Evolutionary conservation across 1,140 invertebrate genomes (phyloP).

Genomic region (Trissolcus basalis): DNA sequence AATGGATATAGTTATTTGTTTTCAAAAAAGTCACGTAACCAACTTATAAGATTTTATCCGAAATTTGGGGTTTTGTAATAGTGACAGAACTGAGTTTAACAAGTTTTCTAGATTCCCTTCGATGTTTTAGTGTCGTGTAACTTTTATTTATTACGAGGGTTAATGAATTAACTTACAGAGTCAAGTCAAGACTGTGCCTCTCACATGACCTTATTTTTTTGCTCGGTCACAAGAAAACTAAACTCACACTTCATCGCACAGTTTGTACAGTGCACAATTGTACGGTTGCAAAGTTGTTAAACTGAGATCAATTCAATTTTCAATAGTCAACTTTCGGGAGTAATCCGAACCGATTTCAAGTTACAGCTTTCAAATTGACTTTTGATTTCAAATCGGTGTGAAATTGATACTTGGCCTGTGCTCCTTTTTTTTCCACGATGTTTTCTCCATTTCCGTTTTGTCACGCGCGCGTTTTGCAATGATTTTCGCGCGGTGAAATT

Average conservation of each 20-base stretch:
- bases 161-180: conserved; percentile 65
- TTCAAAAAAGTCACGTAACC: too few relatives aligned
- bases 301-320: too few relatives aligned
- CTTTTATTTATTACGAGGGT: conserved; percentile 64
- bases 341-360: background rate
- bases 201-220: conserved; percentile 39
- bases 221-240: conserved; percentile 19
- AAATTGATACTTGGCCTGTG: conserved; percentile 13
- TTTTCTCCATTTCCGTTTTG: conserved; percentile 16
- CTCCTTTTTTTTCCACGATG: background rate
- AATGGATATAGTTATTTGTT: too few relatives aligned
- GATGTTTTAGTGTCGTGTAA: conserved; percentile 41
- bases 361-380: too few relatives aligned
- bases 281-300: too few relatives aligned
- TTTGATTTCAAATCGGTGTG: background rate
- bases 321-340: too few relatives aligned
- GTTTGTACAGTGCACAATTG: background rate
- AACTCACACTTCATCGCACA: background rate
- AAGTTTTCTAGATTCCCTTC: conserved; percentile 43
- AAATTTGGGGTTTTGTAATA: too few relatives aligned
- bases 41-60: too few relatives aligned
- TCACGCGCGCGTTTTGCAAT: conserved; percentile 12
- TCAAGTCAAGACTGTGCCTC: conserved; percentile 13
- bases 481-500: conserved; percentile 8
- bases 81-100: conserved; percentile 15